A percentile compares a stretch with the other conserved stretches of the same genome.
phyloP scores from a whole-genome alignment of 1,140 invertebrate species.

The Pseudomyrmex pallidus region DNA sequence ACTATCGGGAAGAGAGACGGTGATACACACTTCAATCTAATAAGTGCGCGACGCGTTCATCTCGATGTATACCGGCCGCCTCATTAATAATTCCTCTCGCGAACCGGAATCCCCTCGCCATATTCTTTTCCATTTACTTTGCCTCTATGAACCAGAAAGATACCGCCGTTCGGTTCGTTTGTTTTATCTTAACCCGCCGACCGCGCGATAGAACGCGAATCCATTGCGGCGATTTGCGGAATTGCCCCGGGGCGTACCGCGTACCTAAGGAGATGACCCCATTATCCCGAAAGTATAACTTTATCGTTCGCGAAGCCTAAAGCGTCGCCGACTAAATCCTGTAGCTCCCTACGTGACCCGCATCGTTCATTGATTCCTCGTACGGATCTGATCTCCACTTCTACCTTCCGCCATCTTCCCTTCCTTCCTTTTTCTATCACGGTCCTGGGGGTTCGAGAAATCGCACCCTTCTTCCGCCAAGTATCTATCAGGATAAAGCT shows the following conservation, averaged over 20 bases:
- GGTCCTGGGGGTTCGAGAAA: not conserved
- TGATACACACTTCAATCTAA: slow-evolving; percentile 12
- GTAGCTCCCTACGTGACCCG: slow-evolving; percentile 64
- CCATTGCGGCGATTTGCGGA: slow-evolving; percentile 61
- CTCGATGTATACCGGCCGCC: not conserved
- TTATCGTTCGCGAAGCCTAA: slow-evolving; percentile 58
- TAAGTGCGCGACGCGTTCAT: not conserved
- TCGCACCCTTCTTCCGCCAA: slow-evolving; percentile 21
- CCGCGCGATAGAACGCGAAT: slow-evolving; percentile 52
- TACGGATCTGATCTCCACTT: slow-evolving; percentile 16
- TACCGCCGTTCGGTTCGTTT: not conserved
- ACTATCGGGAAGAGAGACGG: not conserved
- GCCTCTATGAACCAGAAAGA: not conserved
- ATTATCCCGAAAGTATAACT: slow-evolving; percentile 65
- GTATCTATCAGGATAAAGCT: slow-evolving; percentile 34
- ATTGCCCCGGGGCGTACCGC: slow-evolving; percentile 24
- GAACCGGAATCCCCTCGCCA: not conserved
- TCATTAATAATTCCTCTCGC: slow-evolving; percentile 51
- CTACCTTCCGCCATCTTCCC: not conserved
- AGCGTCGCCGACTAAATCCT: slow-evolving; percentile 43
- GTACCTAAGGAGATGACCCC: slow-evolving; percentile 31
- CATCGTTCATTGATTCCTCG: slow-evolving; percentile 59
- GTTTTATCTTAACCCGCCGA: slow-evolving; percentile 20
- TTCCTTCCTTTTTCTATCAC: not conserved
- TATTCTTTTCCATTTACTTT: not conserved